Evolutionary conservation across 2,797 vertebrate species (phyloP), one percentile per base, ranked within the genome.

Genomic region (Scomberomorus guttatus): DNA sequence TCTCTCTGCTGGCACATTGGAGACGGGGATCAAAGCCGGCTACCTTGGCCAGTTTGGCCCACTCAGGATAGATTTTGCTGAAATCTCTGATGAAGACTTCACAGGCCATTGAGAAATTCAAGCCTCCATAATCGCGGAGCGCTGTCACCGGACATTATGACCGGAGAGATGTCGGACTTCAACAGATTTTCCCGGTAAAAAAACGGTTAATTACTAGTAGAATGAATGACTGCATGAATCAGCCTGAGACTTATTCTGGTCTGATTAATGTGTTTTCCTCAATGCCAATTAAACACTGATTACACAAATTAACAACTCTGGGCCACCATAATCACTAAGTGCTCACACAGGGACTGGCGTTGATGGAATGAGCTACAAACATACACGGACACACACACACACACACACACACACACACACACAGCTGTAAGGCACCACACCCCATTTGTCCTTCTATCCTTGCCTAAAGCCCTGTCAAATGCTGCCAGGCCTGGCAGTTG

Each of bases 211-310:
- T 37, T 37, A 32, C 6, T 6, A 86, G 82, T 11, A 64, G 37
- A 90, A 92, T 92, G 83, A 92, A 90, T 81, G 84, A 79, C 79
- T 88, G 80, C 48, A 42, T 76, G 79, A 81, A 86, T 82, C 82
- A 88, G 79, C 86, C 46, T 66, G 79, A 92, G 86, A 91, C 86
- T 90, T 91, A 82, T 92, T 92, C 87, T 82, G 80, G 81, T 86
- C 89, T 93, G 92, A 93, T 93, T 88, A 93, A 93, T 93, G 92
- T 92, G 89, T 93, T 93, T 93, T 92, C 89, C 89, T 93, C 90
- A 88, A 89, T 89, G 91, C 85, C 91, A 94, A 94, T 93, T 93
- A 92, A 91, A 92, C 89, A 82, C 86, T 91, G 91, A 93, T 93
- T 93, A 93, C 89, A 92, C 91, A 93, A 94, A 93, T 92, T 89